These are phyloP conservation scores for Engraulis encrasicolus DNA, from an alignment of 2,113 vertebrate species.

Conservation along the genomic window DNA sequence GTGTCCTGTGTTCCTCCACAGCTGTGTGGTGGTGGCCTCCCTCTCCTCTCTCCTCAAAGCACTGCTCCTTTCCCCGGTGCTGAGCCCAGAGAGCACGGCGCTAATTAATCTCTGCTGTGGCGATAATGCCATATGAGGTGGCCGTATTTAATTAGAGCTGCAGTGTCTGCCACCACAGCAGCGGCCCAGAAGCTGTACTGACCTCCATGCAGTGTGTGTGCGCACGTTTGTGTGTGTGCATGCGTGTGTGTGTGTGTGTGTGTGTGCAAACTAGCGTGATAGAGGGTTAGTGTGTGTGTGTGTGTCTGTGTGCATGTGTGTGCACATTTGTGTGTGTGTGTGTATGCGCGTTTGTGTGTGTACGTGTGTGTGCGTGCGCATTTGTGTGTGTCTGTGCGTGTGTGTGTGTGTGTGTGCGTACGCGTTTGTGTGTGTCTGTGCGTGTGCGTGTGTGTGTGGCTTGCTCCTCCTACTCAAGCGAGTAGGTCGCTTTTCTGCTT, in stretches of 20 bases:
- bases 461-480: too few species aligned
- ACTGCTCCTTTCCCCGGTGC: constrained; percentile 35
- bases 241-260: too few species aligned
- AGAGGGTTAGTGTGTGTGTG: neutral
- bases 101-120: constrained; percentile 46
- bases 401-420: neutral
- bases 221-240: too few species aligned
- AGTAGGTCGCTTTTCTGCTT: too few species aligned
- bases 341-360: neutral
- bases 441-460: neutral
- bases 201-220: neutral
- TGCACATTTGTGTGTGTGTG: neutral
- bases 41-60: too few species aligned
- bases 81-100: constrained; percentile 6
- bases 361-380: too few species aligned
- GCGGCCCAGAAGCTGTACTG: neutral
- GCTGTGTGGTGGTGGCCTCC: too few species aligned
- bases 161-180: neutral
- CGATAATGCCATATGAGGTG: neutral
- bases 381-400: neutral
- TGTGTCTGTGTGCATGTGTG: neutral
- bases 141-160: constrained; percentile 16
- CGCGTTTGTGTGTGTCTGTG: too few species aligned
- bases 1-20: too few species aligned
- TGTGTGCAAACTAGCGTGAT: too few species aligned